phyloP scores from a whole-genome alignment of 2,113 vertebrate species.

The Nannospalax galili region DNA sequence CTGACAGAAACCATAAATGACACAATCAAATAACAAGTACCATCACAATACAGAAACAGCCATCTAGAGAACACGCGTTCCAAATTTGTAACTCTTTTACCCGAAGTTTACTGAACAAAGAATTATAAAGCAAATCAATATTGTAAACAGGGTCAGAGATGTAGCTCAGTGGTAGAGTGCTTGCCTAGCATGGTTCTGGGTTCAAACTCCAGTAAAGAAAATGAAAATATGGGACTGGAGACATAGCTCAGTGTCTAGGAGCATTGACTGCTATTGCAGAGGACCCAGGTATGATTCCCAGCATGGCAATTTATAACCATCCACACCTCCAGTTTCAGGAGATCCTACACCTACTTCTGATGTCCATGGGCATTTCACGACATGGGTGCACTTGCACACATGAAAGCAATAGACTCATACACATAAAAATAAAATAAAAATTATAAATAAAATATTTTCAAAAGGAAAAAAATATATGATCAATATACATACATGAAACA shows the following conservation, averaged over 20 bases:
- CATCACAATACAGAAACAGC: slow-evolving; percentile 9
- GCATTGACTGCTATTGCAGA: no score
- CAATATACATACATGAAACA: background rate
- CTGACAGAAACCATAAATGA: slow-evolving; percentile 13
- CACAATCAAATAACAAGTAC: background rate
- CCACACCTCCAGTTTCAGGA: no score
- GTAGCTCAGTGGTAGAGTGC: background rate
- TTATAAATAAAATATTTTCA: no score
- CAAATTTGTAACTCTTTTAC: background rate
- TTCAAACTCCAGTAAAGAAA: background rate
- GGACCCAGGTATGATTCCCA: no score
- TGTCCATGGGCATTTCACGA: no score
- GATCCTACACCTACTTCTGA: no score
- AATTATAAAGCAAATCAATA: slow-evolving; percentile 40
- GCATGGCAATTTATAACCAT: no score
- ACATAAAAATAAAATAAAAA: no score
- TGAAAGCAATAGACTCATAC: no score
- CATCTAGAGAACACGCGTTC: background rate
- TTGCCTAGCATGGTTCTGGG: background rate
- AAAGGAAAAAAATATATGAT: no score
- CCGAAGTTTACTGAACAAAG: background rate
- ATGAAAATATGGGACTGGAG: background rate
- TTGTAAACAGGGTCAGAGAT: background rate
- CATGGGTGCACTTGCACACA: no score
- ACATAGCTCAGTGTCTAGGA: no score